phyloP scores from a whole-genome alignment of 2,113 vertebrate species.

The Vulpes lagopus region DNA sequence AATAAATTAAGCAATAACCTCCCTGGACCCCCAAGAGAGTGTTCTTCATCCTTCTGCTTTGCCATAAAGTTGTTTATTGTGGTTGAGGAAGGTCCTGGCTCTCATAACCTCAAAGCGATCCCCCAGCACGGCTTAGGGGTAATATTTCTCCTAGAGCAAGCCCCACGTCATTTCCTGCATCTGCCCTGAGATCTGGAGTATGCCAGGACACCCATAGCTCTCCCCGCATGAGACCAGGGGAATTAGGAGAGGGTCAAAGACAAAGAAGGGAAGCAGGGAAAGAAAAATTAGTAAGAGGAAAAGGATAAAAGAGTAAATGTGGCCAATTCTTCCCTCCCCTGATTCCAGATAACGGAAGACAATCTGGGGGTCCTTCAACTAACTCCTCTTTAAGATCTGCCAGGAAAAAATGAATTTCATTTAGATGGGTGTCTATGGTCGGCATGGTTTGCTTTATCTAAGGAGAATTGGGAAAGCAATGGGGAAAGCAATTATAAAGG shows the following conservation, averaged over 20 bases:
- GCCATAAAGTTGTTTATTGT: neutral
- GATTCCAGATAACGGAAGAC: neutral
- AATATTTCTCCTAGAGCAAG: neutral
- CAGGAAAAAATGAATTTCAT: neutral
- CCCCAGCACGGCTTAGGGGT: neutral
- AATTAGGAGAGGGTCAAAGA: neutral
- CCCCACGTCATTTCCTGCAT: neutral
- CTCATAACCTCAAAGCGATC: neutral
- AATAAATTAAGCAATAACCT: neutral
- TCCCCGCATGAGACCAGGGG: neutral
- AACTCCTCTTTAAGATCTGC: neutral
- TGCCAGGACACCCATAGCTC: neutral
- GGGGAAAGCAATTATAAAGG: neutral
- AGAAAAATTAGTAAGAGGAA: neutral
- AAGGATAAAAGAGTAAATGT: neutral
- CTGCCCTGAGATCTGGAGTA: neutral
- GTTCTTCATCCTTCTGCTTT: neutral
- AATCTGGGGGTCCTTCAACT: neutral
- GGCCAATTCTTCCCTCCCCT: neutral
- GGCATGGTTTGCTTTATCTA: slow-evolving; percentile 14
- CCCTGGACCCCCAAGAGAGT: neutral
- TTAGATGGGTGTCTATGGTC: neutral
- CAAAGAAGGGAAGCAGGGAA: neutral
- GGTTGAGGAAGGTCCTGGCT: neutral
- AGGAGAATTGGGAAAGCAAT: neutral